A percentile compares a stretch with the other conserved stretches of the same genome.
These are phyloP conservation scores for Mesocentrotus franciscanus DNA, from an alignment of 53 echinoderm and acorn worm genomes.

Conservation along the genomic window DNA sequence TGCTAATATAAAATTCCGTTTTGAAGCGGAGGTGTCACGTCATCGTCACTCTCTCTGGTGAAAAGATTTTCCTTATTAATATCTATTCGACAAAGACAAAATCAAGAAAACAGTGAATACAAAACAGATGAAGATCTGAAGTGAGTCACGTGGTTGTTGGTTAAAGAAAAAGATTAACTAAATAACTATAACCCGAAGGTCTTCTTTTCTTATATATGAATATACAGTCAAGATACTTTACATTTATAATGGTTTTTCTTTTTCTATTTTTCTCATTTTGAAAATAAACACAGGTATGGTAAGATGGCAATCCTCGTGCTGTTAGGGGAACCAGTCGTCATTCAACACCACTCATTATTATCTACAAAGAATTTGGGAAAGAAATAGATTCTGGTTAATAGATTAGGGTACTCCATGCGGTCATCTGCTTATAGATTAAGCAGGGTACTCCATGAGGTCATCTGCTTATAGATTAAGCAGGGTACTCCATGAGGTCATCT, in stretches of 20 bases:
- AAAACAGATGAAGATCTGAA: too few species aligned
- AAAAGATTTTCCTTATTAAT: too few species aligned
- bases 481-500: neutral
- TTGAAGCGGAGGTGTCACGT: too few species aligned
- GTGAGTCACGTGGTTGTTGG: too few species aligned
- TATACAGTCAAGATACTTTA: too few species aligned
- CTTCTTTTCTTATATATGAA: too few species aligned
- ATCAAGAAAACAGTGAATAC: too few species aligned
- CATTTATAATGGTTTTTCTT: neutral
- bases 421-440: neutral
- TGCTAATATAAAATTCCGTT: too few species aligned
- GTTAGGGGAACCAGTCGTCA: neutral
- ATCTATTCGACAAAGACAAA: too few species aligned
- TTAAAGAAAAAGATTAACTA: too few species aligned
- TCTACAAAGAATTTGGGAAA: neutral
- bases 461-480: neutral
- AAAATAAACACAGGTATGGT: neutral
- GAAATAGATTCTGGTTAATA: neutral
- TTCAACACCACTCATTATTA: neutral
- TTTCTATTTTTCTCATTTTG: neutral
- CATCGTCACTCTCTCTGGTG: too few species aligned
- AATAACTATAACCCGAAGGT: too few species aligned
- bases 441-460: neutral
- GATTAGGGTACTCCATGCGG: neutral
- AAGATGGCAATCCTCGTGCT: neutral